Base-by-base conservation (phyloP, 64 coral and sea anemone genomes). In the Orbicella faveolata region DNA sequence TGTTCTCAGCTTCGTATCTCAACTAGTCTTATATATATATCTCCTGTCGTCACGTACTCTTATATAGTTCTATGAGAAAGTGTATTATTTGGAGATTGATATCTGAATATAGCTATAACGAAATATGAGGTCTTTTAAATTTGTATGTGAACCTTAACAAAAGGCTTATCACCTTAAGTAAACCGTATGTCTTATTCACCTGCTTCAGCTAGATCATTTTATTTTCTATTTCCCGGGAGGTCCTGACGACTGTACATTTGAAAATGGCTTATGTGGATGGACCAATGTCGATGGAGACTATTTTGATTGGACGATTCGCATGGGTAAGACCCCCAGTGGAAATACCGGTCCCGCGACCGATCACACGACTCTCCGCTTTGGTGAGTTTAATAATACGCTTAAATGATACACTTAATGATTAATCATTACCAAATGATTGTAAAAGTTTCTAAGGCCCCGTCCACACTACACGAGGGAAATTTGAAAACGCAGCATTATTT, bases 281-380 rank as follows among this genome's bases (percentile, higher is more conserved):
- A 80, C 48, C 9, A 94, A 98, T 77, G 87, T 78, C 9, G 73
- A 73, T 63, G 90, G 74, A 75, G 79, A 98, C 65, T n/a, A 89
- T 2, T 98, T 98, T 66, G 87, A 98, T 17, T 98, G 96, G 96
- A 92, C 90, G 20, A 93, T 73, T 15, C 79, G 90, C 48, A 48
- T 94, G 33, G 96, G 93, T 3, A 90, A 76, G 30, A 98, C 96
- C 1, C 90, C 90, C 18, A 95, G 93, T 41, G 66, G 76, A 7
- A 64, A 59, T 12, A 98, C 96, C 10, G 96, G 96, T 12, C 96
- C 96, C 2, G 21, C 54, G 1, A 75, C 79, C 25, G 96, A 98
- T 51, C 96, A 98, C 69, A 94, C 96, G 0, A 94, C 96, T 33
- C 87, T 88, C 23, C 76, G 87, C 51, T 98, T 94, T 78, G 93